Evolutionary conservation across 2,888 invertebrate species (phyloP).

Genomic region (Trichogramma evanescens): DNA sequence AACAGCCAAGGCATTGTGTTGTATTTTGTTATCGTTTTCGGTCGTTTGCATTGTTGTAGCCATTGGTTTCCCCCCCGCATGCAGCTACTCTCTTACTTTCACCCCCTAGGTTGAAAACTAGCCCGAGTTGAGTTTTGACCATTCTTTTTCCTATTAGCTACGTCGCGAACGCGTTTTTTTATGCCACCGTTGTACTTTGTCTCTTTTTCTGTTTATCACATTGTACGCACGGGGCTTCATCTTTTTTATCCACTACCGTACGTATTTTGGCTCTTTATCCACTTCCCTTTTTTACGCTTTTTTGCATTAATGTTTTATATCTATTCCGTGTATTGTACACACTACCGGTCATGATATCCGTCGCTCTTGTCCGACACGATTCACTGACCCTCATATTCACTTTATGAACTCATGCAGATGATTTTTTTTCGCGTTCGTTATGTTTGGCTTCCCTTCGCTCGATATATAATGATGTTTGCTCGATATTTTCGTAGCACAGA

Average conservation of each 20-base stretch:
- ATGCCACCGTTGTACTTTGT: constrained; percentile 4
- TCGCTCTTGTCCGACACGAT: constrained; percentile 7
- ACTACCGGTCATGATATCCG: background rate
- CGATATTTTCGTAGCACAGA: no score
- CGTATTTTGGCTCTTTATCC: background rate
- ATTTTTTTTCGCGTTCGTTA: no score
- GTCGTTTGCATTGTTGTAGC: background rate
- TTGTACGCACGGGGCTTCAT: background rate
- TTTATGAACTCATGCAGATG: no score
- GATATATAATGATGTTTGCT: no score
- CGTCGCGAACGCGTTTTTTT: background rate
- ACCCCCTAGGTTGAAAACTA: background rate
- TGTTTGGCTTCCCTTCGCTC: no score
- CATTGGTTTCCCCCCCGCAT: constrained; percentile 1
- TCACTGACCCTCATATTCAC: constrained; percentile 4
- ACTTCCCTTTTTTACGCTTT: constrained; percentile 11
- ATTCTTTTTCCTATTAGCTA: constrained; percentile 20
- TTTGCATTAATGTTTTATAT: constrained; percentile 10
- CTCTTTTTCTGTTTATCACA: constrained; percentile 1
- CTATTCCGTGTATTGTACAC: no score
- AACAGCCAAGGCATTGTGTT: constrained; percentile 12
- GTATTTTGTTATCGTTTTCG: constrained; percentile 19
- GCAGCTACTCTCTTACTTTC: background rate
- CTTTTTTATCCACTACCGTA: background rate
- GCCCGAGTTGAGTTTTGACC: constrained; percentile 17